These are phyloP conservation scores for Diachasma alloeum DNA, from an alignment of 1,140 invertebrate genomes.

Conservation along the genomic window DNA sequence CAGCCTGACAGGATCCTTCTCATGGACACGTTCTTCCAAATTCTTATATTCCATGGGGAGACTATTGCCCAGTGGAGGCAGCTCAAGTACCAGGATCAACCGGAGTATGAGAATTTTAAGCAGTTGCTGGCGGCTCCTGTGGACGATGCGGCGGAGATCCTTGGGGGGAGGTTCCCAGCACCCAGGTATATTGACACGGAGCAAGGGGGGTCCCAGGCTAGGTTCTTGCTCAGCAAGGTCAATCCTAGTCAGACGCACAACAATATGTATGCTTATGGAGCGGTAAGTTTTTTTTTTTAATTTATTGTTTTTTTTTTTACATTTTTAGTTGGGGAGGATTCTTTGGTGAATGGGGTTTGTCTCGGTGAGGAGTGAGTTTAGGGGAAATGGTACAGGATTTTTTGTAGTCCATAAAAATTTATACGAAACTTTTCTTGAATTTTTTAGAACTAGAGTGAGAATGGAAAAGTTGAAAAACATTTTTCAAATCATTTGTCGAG, in stretches of 20 bases:
- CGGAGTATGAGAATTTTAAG: slow-evolving; percentile 97
- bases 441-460: too few species aligned
- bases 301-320: too few species aligned
- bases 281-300: slow-evolving; percentile 72
- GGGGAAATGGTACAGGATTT: too few species aligned
- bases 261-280: slow-evolving; percentile 95
- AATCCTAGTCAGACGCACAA: slow-evolving; percentile 99
- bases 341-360: too few species aligned
- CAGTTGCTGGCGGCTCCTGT: slow-evolving; percentile 95
- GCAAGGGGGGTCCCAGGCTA: slow-evolving; percentile 95
- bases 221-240: slow-evolving; percentile 98
- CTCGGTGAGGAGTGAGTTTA: too few species aligned
- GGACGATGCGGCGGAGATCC: slow-evolving; percentile 96
- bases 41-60: slow-evolving; percentile 99
- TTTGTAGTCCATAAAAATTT: too few species aligned
- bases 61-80: slow-evolving; percentile 97
- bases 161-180: slow-evolving; percentile 95
- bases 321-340: too few species aligned
- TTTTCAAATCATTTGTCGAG: too few species aligned
- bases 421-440: too few species aligned
- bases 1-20: slow-evolving; percentile 96
- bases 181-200: slow-evolving; percentile 99
- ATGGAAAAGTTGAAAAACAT: too few species aligned
- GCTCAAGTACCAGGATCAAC: slow-evolving; percentile 93
- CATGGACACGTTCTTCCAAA: slow-evolving; percentile 99